A percentile compares a stretch with the other conserved stretches of the same genome.
Conservation (phyloP, 2,113 vertebrate genomes). For the Cnemophilus loriae region DNA sequence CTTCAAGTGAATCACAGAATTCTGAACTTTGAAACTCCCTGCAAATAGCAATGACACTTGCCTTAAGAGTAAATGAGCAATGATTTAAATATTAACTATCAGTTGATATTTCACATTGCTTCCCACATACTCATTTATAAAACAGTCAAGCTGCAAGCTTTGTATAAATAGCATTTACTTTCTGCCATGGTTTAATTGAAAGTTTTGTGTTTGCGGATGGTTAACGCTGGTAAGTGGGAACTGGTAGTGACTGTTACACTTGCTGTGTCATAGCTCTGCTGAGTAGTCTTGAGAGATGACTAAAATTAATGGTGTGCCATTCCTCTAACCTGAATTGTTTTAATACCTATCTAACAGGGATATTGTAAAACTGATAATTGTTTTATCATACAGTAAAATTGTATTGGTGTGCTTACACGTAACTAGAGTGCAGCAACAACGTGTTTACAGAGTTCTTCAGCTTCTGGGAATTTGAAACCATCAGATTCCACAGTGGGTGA, state of each 20-base stretch:
- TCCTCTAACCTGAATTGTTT: background rate
- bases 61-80: background rate
- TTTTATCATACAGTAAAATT: background rate
- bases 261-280: background rate
- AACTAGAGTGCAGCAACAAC: background rate
- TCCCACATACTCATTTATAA: conserved; percentile 4
- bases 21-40: background rate
- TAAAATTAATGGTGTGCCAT: background rate
- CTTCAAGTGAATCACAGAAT: background rate
- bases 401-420: background rate
- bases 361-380: background rate
- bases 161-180: conserved; percentile 21
- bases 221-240: rapidly evolving
- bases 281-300: background rate
- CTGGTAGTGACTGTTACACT: background rate
- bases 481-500: background rate
- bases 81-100: conserved; percentile 32
- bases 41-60: background rate
- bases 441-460: background rate
- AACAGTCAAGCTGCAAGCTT: background rate
- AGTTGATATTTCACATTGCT: conserved; percentile 10
- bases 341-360: background rate
- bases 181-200: background rate
- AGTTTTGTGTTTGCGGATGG: background rate
- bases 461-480: background rate